Conservation (phyloP, 2,797 vertebrate species). For the Simalia tracyae region DNA sequence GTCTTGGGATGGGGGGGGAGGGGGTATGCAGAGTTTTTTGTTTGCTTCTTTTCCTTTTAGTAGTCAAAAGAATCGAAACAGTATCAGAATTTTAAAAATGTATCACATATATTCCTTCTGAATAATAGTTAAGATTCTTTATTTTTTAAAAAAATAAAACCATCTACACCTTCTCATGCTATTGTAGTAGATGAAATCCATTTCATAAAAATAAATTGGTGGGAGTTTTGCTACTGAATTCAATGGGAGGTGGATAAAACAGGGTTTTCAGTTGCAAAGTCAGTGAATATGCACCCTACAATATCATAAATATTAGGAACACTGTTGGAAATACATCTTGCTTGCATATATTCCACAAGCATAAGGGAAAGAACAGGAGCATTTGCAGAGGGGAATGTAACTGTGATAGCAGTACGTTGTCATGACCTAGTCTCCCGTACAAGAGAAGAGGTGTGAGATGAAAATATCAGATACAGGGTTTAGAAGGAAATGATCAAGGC, state of each 20-base stretch:
- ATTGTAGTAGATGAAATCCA: not conserved
- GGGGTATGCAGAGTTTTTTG: not conserved
- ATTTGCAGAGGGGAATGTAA: not conserved
- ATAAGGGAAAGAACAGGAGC: conserved; percentile 15
- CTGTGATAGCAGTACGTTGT: not conserved
- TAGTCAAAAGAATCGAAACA: not conserved
- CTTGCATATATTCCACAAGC: conserved; percentile 18
- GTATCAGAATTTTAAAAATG: not conserved
- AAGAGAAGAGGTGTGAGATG: rapidly evolving
- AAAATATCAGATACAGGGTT: not conserved
- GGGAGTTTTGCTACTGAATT: not conserved
- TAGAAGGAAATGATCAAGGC: not conserved
- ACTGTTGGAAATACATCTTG: not conserved
- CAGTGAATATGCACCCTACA: not conserved
- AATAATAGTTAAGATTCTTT: not conserved
- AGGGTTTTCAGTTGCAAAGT: not conserved
- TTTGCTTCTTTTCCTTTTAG: not conserved
- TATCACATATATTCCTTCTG: not conserved
- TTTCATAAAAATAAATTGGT: not conserved
- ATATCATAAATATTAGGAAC: not conserved
- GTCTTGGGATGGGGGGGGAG: not conserved
- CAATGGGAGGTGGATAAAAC: not conserved
- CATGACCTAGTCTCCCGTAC: rapidly evolving
- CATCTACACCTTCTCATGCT: not conserved
- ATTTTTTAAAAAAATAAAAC: not conserved